phyloP scores from a whole-genome alignment of 2,113 vertebrate species.

The Barbus barbus region DNA sequence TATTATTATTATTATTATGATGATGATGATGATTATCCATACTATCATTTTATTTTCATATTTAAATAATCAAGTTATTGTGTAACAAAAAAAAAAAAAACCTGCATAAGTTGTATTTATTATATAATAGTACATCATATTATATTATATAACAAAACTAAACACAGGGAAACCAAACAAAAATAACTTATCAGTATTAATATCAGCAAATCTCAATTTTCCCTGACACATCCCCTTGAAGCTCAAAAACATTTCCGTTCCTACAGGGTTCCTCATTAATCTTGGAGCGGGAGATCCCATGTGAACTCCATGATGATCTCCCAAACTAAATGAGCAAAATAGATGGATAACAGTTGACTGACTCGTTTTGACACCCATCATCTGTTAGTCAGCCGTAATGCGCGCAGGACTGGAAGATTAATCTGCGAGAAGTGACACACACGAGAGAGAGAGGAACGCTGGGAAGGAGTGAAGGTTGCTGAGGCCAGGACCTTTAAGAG shows the following conservation, averaged over 20 bases:
- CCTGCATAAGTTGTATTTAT: too few relatives aligned
- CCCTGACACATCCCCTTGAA: not conserved
- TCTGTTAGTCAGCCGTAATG: conserved; percentile 1
- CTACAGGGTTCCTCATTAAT: not conserved
- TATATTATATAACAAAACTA: too few relatives aligned
- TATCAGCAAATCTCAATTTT: not conserved
- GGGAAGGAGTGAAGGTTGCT: not conserved
- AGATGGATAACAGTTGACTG: conserved; percentile 22
- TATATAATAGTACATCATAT: too few relatives aligned
- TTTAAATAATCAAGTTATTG: too few relatives aligned
- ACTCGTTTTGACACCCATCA: conserved; percentile 38
- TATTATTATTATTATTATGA: too few relatives aligned
- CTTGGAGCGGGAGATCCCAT: not conserved
- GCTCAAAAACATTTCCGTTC: not conserved
- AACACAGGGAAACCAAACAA: too few relatives aligned
- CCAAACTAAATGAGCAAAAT: conserved; percentile 24
- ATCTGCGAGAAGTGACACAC: conserved; percentile 16
- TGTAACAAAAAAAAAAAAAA: too few relatives aligned
- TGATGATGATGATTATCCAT: too few relatives aligned
- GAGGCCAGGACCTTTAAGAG: conserved; percentile 19
- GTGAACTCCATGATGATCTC: not conserved
- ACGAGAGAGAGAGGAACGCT: not conserved
- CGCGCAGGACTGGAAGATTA: not conserved
- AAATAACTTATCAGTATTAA: too few relatives aligned
- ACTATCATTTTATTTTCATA: too few relatives aligned